phyloP scores from a whole-genome alignment of 2,888 invertebrate genomes.

The Troides oblongomaculatus region DNA sequence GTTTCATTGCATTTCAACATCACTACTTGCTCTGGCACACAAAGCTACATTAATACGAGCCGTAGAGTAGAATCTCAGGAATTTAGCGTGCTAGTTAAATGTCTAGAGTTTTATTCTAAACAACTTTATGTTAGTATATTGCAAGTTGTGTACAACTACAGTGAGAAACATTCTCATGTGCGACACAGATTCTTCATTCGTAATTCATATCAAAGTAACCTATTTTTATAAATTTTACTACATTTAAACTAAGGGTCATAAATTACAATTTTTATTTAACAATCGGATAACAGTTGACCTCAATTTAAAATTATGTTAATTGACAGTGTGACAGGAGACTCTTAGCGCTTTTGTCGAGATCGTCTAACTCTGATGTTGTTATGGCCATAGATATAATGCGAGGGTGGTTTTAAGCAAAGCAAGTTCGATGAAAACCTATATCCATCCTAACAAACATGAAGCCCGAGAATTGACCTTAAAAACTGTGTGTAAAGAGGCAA shows the following conservation, averaged over 20 bases:
- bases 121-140: slow-evolving; percentile 12
- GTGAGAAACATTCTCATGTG: neutral
- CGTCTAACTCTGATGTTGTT: too few species aligned
- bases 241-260: too few species aligned
- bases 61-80: neutral
- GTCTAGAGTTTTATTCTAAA: neutral
- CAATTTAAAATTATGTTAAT: too few species aligned
- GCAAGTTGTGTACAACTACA: slow-evolving; percentile 1
- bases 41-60: neutral
- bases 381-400: too few species aligned
- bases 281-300: too few species aligned
- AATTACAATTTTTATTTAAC: neutral
- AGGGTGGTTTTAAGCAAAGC: too few species aligned
- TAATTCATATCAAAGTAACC: neutral
- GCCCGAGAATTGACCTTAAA: too few species aligned
- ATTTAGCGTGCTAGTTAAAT: slow-evolving; percentile 8
- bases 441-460: too few species aligned
- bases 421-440: too few species aligned
- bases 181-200: neutral
- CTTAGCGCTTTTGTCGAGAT: too few species aligned
- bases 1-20: neutral
- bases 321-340: too few species aligned
- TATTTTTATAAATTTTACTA: neutral
- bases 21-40: neutral
- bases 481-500: too few species aligned